phyloP scores from a whole-genome alignment of 2,888 invertebrate species.

The Polylopha cassiicola region DNA sequence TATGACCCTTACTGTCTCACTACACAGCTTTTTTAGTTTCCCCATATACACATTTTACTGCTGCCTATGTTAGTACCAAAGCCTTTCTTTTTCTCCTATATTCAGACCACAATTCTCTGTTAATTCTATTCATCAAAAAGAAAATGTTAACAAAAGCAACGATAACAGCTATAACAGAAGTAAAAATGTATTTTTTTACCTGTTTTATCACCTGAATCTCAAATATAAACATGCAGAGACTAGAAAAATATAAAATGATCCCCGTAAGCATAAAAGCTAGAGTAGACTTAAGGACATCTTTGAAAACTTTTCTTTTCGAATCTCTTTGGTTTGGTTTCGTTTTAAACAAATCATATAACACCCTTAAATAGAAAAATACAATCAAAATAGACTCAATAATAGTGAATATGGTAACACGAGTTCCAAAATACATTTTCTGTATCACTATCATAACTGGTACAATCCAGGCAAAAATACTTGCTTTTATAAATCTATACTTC shows the following conservation, averaged over 20 bases:
- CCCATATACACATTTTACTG: too few relatives aligned
- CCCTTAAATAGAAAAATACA: slow-evolving; percentile 3
- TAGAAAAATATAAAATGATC: slow-evolving; percentile 1
- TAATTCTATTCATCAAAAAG: slow-evolving; percentile 6
- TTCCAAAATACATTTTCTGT: not conserved
- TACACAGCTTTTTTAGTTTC: too few relatives aligned
- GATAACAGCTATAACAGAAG: not conserved
- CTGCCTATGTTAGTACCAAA: not conserved
- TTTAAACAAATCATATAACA: slow-evolving; percentile 6
- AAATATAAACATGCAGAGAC: slow-evolving; percentile 3
- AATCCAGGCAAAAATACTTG: not conserved
- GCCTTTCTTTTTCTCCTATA: not conserved
- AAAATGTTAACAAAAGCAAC: slow-evolving; percentile 4
- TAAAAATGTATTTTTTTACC: slow-evolving; percentile 1
- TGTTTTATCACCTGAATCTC: not conserved
- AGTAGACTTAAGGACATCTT: slow-evolving; percentile 1
- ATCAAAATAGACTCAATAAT: not conserved
- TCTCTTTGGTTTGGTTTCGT: not conserved
- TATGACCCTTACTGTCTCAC: too few relatives aligned
- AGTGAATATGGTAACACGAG: not conserved
- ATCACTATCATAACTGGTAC: not conserved
- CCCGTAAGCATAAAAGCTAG: not conserved
- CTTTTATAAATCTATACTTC: slow-evolving; percentile 5
- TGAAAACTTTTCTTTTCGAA: not conserved
- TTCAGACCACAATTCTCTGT: slow-evolving; percentile 4